Evolutionary conservation across 2,797 vertebrate species (phyloP).

Genomic region (Myotis vivesi): DNA sequence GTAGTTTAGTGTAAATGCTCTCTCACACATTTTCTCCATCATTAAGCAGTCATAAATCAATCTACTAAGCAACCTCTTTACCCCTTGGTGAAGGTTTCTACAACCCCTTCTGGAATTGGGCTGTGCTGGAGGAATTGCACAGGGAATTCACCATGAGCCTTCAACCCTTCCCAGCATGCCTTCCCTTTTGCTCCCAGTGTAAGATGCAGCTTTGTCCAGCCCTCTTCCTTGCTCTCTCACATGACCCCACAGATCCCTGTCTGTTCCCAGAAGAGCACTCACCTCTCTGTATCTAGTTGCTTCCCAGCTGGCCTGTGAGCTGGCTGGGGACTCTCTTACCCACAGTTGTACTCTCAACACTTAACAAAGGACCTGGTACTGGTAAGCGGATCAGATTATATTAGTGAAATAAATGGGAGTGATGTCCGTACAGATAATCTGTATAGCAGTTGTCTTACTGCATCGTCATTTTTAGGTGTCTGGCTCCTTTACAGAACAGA

Average conservation of each 20-base stretch:
- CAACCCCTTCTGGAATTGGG: neutral
- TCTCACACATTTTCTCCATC: constrained; percentile 22
- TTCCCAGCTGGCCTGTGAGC: neutral
- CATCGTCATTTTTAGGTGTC: neutral
- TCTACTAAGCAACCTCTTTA: neutral
- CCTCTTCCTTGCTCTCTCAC: neutral
- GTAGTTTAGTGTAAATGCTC: neutral
- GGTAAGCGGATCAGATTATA: neutral
- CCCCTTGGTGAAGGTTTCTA: neutral
- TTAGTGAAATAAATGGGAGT: neutral
- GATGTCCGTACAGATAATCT: neutral
- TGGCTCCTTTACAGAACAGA: neutral
- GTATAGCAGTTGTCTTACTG: neutral
- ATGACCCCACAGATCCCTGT: neutral
- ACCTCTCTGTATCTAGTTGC: neutral
- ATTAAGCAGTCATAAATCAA: constrained; percentile 45
- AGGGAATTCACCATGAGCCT: neutral
- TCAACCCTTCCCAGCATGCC: rapidly evolving
- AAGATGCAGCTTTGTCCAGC: neutral
- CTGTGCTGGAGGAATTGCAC: neutral
- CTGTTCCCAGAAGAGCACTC: neutral
- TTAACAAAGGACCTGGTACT: neutral
- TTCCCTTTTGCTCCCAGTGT: neutral
- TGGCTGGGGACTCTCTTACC: neutral
- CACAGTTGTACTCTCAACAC: neutral